Evolutionary conservation across 1,140 invertebrate genomes (phyloP).

Genomic region (Drosophila pseudoobscura): DNA sequence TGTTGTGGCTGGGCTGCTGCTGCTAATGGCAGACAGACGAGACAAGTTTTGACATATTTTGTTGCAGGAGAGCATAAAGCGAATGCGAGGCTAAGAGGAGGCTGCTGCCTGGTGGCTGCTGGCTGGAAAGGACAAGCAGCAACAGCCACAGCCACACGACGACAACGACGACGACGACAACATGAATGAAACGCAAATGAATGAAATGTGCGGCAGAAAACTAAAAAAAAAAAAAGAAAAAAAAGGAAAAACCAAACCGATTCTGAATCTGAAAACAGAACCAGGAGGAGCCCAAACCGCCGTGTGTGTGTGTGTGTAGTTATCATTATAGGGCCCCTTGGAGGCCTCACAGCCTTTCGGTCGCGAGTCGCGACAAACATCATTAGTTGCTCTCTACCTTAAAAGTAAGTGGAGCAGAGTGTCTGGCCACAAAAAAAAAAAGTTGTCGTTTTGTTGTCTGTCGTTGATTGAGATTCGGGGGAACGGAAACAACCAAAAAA

Average conservation of each 20-base stretch:
- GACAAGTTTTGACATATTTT: conserved; percentile 81
- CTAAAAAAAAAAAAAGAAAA: not conserved
- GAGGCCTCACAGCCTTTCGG: no score
- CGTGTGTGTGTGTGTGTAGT: conserved; percentile 23
- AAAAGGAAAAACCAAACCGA: not conserved
- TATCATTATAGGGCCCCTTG: conserved; percentile 43
- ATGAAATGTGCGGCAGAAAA: conserved; percentile 50
- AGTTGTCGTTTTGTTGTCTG: not conserved
- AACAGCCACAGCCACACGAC: conserved; percentile 2
- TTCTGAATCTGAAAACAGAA: conserved; percentile 25
- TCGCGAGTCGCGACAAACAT: conserved; percentile 33
- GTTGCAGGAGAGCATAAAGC: conserved; percentile 31
- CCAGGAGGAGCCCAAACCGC: conserved; percentile 24
- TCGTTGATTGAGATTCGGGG: no score
- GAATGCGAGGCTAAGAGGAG: no score
- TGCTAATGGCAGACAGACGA: conserved; percentile 80
- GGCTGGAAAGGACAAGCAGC: conserved; percentile 16
- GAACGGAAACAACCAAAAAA: conserved; percentile 8
- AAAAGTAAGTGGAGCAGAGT: conserved; percentile 37
- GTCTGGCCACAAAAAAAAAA: conserved; percentile 20
- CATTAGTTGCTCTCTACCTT: conserved; percentile 32
- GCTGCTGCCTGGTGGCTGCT: no score
- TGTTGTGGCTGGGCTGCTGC: conserved; percentile 44
- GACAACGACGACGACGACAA: conserved; percentile 37
- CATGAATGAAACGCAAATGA: conserved; percentile 80